A percentile compares a stretch with the other conserved stretches of the same genome.
phyloP scores from a whole-genome alignment of 2,797 vertebrate genomes.

The Sebastes oblongus region DNA sequence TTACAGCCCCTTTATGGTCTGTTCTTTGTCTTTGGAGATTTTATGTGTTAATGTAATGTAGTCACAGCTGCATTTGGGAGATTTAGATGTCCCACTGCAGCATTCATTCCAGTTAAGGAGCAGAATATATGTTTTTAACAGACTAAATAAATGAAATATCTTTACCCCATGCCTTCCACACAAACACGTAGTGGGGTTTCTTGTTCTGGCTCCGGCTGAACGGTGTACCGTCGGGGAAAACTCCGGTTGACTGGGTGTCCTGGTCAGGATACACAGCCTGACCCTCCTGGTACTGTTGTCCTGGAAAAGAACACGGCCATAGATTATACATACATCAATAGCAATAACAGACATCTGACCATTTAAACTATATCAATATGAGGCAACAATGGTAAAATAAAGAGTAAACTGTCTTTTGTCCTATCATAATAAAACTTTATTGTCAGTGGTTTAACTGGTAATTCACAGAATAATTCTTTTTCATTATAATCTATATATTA shows the following conservation, averaged over 20 bases:
- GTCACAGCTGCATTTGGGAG: not conserved
- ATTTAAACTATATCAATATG: not conserved
- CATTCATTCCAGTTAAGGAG: not conserved
- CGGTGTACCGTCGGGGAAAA: constrained; percentile 87
- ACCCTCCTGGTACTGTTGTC: constrained; percentile 79
- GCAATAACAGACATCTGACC: not conserved
- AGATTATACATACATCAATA: not conserved
- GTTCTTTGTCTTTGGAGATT: not conserved
- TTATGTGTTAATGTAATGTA: not conserved
- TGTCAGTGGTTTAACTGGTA: not conserved
- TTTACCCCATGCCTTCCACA: constrained; percentile 94
- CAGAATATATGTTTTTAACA: not conserved
- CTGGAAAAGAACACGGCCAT: constrained; percentile 64
- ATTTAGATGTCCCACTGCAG: not conserved
- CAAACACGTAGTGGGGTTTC: constrained; percentile 87
- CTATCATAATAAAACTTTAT: not conserved
- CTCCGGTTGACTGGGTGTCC: constrained; percentile 59
- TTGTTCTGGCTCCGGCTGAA: constrained; percentile 72
- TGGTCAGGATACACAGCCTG: constrained; percentile 86
- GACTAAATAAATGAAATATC: not conserved
- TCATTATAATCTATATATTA: not conserved
- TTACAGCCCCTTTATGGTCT: not conserved
- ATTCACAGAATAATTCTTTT: not conserved
- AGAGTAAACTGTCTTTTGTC: not conserved
- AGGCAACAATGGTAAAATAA: not conserved